Base-by-base conservation (phyloP, 2,888 invertebrate species). In the Drosophila rubida region DNA sequence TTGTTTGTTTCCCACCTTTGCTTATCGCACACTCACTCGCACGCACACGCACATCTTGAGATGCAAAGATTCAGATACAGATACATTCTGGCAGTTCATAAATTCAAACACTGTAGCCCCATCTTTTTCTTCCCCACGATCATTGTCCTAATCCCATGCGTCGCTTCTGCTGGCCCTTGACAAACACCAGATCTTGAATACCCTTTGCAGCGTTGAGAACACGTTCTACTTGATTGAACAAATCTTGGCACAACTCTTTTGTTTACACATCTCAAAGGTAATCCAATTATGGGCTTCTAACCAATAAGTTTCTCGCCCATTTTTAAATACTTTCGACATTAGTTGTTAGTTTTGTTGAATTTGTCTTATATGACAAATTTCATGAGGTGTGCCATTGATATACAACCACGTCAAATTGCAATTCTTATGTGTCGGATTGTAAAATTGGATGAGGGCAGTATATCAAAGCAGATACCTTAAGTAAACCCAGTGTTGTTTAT, bases 1-100 rank as follows among this genome's bases (percentile, higher is more conserved):
- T 76, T 74, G 69, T 74, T 70, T 78, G 75, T 74, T 74, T 73
- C 63, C 75, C 70, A 75, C 78, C 78, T 70, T 74, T 69, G 59
- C 67, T 70, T 77, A 73, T 72, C 62, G 41, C 63, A 37, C 45
- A 27, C 61, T 57, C 60, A 58, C 63, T 35, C 59, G 16, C 53
- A 16, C 44, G 30, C 55, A 41, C 51, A 60, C 53, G 14, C 49
- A 53, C 53, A 60, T 39, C 39, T 39, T 39, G 16, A 48, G 69
- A 75, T 69, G 45, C 73, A 53, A 13, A 55, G 76, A 75, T 70
- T 50, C 61, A 59, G 77, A 73, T 59, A 62, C 70, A 75, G 58
- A 62, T 70, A 63, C 69, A 50, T 69, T 62, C 70, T 44, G 59
- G 8, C 41, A 49, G 32, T 54, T 77, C 78, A 78, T 80, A 80